Conservation (phyloP, 2,797 vertebrate species). For the Syngnathus rostellatus region DNA sequence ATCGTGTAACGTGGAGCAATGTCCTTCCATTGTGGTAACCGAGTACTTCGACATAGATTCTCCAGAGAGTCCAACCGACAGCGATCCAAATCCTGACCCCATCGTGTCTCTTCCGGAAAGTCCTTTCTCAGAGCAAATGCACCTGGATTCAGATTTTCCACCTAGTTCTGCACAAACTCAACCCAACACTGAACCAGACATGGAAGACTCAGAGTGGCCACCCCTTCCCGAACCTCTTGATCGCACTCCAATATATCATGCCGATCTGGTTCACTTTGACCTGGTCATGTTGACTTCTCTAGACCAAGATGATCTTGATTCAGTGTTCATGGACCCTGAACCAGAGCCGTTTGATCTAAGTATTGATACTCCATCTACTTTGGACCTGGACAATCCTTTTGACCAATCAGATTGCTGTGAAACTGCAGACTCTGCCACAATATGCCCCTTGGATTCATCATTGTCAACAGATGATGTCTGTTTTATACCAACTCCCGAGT, state of each 20-base stretch:
- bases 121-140: slow-evolving; percentile 26
- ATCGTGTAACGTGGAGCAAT: slow-evolving; percentile 24
- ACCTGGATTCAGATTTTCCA: slow-evolving; percentile 20
- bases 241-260: slow-evolving; percentile 51
- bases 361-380: slow-evolving; percentile 44
- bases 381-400: slow-evolving; percentile 36
- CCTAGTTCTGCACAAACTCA: slow-evolving; percentile 30
- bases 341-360: slow-evolving; percentile 61
- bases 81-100: slow-evolving; percentile 35
- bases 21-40: slow-evolving; percentile 58
- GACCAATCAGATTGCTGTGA: slow-evolving; percentile 43
- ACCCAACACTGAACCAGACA: slow-evolving; percentile 36
- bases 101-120: slow-evolving; percentile 36
- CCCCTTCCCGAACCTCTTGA: slow-evolving; percentile 68
- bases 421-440: slow-evolving; percentile 32
- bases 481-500: slow-evolving; percentile 39
- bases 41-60: slow-evolving; percentile 46
- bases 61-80: slow-evolving; percentile 41
- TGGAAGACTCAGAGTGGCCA: slow-evolving; percentile 62
- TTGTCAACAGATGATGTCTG: slow-evolving; percentile 27
- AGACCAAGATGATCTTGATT: slow-evolving; percentile 69
- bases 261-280: slow-evolving; percentile 68
- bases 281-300: slow-evolving; percentile 66
- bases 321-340: slow-evolving; percentile 67
- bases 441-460: slow-evolving; percentile 24